Percentiles rank a stretch among this genome's conserved stretches.
Evolutionary conservation across 2,113 vertebrate species (phyloP).

Genomic region (Anhinga rufa): DNA sequence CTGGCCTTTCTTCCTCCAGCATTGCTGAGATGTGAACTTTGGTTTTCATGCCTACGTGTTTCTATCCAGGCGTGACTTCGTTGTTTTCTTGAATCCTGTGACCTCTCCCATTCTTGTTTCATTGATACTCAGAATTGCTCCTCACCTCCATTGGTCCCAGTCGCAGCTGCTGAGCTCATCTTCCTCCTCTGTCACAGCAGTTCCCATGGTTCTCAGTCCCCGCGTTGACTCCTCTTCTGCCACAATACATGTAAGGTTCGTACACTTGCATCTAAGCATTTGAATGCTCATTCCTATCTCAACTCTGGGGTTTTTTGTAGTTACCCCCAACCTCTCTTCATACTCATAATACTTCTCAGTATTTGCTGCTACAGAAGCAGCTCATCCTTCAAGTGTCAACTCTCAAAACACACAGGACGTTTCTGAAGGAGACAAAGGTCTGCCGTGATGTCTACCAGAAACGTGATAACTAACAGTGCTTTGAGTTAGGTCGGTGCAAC

Average conservation of each 20-base stretch:
- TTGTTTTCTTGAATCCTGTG: background rate
- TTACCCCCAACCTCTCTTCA: background rate
- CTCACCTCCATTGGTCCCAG: rapidly evolving
- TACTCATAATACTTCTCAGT: rapidly evolving
- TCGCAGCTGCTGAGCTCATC: background rate
- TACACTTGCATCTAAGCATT: background rate
- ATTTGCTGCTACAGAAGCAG: background rate
- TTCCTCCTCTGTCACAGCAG: too few relatives aligned
- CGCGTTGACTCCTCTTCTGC: background rate
- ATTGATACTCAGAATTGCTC: background rate
- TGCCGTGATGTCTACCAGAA: background rate
- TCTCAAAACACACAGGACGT: rapidly evolving
- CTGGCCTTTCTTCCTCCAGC: background rate
- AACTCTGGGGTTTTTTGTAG: background rate
- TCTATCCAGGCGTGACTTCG: background rate
- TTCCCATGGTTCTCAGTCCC: background rate
- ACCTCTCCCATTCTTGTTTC: background rate
- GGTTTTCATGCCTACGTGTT: rapidly evolving
- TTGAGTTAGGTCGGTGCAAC: background rate
- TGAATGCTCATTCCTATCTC: background rate
- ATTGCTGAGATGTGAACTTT: background rate
- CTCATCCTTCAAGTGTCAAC: background rate
- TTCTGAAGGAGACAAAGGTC: background rate
- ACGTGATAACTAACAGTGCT: rapidly evolving
- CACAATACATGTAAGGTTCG: rapidly evolving